These are phyloP conservation scores for Crypturellus tataupa DNA, from an alignment of 2,797 vertebrate genomes.

Conservation along the genomic window DNA sequence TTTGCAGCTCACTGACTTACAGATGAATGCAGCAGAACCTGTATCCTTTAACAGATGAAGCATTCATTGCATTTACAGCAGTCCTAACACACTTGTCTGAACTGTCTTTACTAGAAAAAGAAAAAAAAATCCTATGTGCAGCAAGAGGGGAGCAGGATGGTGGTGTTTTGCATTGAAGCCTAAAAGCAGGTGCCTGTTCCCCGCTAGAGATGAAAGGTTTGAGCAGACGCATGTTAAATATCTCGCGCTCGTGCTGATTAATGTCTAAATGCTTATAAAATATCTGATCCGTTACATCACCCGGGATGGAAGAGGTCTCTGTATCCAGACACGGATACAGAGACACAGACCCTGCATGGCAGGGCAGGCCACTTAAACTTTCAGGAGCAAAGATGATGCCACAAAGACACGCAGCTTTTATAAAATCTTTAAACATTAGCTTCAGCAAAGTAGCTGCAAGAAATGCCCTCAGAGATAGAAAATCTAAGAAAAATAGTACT, in stretches of 20 bases:
- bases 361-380: not conserved
- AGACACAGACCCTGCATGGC: not conserved
- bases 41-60: not conserved
- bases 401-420: slow-evolving; percentile 48
- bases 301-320: not conserved
- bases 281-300: not conserved
- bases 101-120: not conserved
- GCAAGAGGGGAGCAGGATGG: not conserved
- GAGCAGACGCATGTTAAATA: fast-evolving
- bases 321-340: not conserved
- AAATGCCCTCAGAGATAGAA: slow-evolving; percentile 93
- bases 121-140: not conserved
- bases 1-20: not conserved
- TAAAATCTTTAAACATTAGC: slow-evolving; percentile 75
- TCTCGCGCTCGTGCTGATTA: not conserved
- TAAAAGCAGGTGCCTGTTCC: not conserved
- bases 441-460: slow-evolving; percentile 89
- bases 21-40: not conserved
- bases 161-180: not conserved
- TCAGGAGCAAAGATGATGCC: slow-evolving; percentile 50
- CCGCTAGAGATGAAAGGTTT: not conserved
- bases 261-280: not conserved
- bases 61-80: not conserved
- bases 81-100: not conserved
- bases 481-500: slow-evolving; percentile 94